Conservation (phyloP, 2,888 invertebrate species). For the Gibbula magus region DNA sequence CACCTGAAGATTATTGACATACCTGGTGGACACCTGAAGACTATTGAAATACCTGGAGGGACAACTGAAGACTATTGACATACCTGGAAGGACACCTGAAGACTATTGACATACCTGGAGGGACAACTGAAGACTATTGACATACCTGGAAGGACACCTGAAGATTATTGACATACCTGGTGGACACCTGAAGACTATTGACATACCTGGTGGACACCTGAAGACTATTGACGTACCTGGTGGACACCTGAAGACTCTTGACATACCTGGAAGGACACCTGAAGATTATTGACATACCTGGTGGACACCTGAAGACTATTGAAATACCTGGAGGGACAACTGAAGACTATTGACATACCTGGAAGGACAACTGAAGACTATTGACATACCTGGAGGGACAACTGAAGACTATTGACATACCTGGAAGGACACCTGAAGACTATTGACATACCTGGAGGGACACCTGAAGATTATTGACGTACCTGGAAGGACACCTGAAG, state of each 20-base stretch:
- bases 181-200: too few relatives aligned
- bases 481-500: constrained; percentile 69
- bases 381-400: too few relatives aligned
- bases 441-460: constrained; percentile 64
- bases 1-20: constrained; percentile 58
- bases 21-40: too few relatives aligned
- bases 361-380: constrained; percentile 66
- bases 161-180: too few relatives aligned
- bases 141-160: constrained; percentile 68
- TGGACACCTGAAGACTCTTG: too few relatives aligned
- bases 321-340: constrained; percentile 66
- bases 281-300: too few relatives aligned
- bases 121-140: too few relatives aligned
- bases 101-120: too few relatives aligned
- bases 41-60: constrained; percentile 63
- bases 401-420: constrained; percentile 48
- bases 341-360: constrained; percentile 59
- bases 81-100: constrained; percentile 69
- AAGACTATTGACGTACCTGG: constrained; percentile 78
- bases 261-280: constrained; percentile 68
- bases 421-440: constrained; percentile 65
- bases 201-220: constrained; percentile 66
- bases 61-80: constrained; percentile 48
- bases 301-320: too few relatives aligned
- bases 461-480: constrained; percentile 50